Base-by-base conservation (phyloP, 2,888 invertebrate species). In the Drosophila mettleri region DNA sequence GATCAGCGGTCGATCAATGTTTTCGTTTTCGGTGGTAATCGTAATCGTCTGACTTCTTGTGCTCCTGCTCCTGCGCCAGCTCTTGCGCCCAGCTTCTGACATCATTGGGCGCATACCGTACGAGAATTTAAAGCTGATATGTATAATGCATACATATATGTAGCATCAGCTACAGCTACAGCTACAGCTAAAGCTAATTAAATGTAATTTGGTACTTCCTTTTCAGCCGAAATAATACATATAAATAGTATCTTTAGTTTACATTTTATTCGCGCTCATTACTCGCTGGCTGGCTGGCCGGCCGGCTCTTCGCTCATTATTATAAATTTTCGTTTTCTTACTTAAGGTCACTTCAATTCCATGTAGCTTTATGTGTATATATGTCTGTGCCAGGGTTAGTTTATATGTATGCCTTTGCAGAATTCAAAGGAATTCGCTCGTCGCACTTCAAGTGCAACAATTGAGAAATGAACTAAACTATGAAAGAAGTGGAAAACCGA, bases 121-220 rank as follows among this genome's bases (percentile, higher is more conserved):
- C 89, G 83, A 81, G 89, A 88, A 87, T 84, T 87, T 88, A 64
- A 70, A 75, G 57, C 71, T 68, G 66, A 45, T 22, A 22, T 41
- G 20, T 64, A 63, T 69, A 61, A 59, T 75, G 14, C 27, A 59
- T 75, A 57, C 69, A 22, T 24, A 55, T 69, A 59, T 71, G 51
- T 67, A 20, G 6, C 16, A 22, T 9, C 72, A 16, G 29, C 58
- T 29, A 58, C 59, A 67, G 54, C 29, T 54, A 18, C 24, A 73
- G 59, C 55, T 71, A 61, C 52, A 78, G 79, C 87, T 88, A 88
- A 91, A 82, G 78, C 88, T 88, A 90, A 90, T 90, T 90, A 90
- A 90, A 90, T 91, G 91, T 90, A 90, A 90, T 90, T 91, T 90
- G 87, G 89, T 83, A 90, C 89, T 90, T 90, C 90, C 90, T 90